Base-by-base conservation (phyloP, 2,888 invertebrate species). In the Hirtodrosophila cameraria region DNA sequence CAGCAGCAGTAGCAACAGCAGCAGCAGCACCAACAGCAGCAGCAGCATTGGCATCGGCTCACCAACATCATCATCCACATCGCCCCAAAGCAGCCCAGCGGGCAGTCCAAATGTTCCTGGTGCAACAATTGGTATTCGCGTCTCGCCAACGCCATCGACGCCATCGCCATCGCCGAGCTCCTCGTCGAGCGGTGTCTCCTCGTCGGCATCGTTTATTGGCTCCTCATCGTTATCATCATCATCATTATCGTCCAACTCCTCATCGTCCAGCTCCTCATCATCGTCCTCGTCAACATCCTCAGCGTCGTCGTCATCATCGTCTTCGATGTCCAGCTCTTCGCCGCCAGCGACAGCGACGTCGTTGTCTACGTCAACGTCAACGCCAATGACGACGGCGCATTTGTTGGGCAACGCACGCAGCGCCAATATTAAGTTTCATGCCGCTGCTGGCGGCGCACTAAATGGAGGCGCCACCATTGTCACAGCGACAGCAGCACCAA, bases 91-190 rank as follows among this genome's bases (percentile, higher is more conserved):
- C 48, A 85, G 86, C 35, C 80, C 83, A 15, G 73, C 81, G 31
- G 70, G 70, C 68, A 70, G 87, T 79, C 85, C 86, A 65, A 77
- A 53, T 45, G 38, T 35, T 28, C 9, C 15, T 15, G 88, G 79
- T 7, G 80, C 78, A 38, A 80, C 88, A 23, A 88, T 87, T n/a
- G n/a, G n/a, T n/a, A n/a, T n/a, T 25, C 88, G 90, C 48, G 88
- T 88, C 36, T 90, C 90, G 16, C 90, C 90, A 20, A 90, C 90
- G 45, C 90, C 90, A 49, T 90, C 90, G 60, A 89, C 89, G 15
- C 90, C 90, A n/a, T 90, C 90, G 38, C 90, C 90, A 43, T 90
- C 90, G 60, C 90, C 90, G 52, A 89, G 89, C 69, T 89, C 89
- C 18, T 88, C 89, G 43, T 89, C 89, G 63, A 89, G 90, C 70